These are phyloP conservation scores for Drepana falcataria DNA, from an alignment of 2,888 invertebrate species.

Conservation along the genomic window DNA sequence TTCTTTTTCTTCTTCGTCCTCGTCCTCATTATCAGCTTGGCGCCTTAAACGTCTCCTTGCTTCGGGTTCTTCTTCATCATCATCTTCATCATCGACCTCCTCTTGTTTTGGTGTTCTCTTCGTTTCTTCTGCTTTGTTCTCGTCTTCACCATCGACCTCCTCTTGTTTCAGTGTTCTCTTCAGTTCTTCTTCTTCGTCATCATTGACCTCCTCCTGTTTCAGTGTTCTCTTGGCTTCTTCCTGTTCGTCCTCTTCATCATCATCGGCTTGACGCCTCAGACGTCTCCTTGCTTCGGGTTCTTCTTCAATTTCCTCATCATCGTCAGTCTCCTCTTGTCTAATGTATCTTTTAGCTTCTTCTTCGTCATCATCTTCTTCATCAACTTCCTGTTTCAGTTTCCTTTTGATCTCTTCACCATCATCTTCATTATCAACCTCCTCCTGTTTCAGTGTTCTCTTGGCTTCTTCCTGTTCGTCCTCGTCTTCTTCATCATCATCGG, in stretches of 20 bases:
- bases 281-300: slow-evolving; percentile 22
- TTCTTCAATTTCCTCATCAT: slow-evolving; percentile 11
- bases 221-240: slow-evolving; percentile 8
- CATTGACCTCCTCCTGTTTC: slow-evolving; percentile 12
- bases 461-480: slow-evolving; percentile 3
- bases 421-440: background rate
- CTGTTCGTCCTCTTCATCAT: background rate
- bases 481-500: slow-evolving; percentile 8
- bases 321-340: slow-evolving; percentile 8
- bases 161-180: slow-evolving; percentile 12
- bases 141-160: slow-evolving; percentile 15
- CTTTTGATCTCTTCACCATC: slow-evolving; percentile 7
- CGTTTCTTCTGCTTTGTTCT: slow-evolving; percentile 16
- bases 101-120: slow-evolving; percentile 16
- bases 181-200: slow-evolving; percentile 7
- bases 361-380: slow-evolving; percentile 14
- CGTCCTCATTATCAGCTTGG: slow-evolving; percentile 8
- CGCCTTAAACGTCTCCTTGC: slow-evolving; percentile 36
- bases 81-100: slow-evolving; percentile 11
- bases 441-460: background rate
- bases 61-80: slow-evolving; percentile 9
- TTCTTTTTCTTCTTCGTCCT: slow-evolving; percentile 7
- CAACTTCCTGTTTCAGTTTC: slow-evolving; percentile 15
- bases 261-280: slow-evolving; percentile 22
- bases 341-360: slow-evolving; percentile 20